Evolutionary conservation across 2,797 vertebrate genomes (phyloP).

Genomic region (Numenius phaeopus): DNA sequence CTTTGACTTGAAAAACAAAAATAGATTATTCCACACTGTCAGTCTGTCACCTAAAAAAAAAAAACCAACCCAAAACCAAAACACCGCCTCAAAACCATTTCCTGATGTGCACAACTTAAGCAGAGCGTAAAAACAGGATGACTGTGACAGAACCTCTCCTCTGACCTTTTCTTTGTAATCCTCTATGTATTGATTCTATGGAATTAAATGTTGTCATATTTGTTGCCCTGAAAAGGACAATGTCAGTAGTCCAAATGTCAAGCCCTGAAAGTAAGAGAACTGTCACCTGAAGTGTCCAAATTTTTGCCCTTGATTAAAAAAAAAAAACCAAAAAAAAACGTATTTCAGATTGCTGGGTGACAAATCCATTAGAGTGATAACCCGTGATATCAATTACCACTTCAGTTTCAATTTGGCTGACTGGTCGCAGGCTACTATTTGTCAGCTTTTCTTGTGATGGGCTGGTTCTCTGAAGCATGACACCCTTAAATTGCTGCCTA

Average conservation of each 20-base stretch:
- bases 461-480: conserved; percentile 83
- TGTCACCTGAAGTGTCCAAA: conserved; percentile 73
- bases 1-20: not conserved
- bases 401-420: conserved; percentile 83
- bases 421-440: conserved; percentile 65
- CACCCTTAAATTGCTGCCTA: conserved; percentile 87
- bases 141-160: conserved; percentile 58
- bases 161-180: conserved; percentile 72
- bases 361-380: conserved; percentile 84
- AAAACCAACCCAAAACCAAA: not conserved
- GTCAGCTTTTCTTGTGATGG: conserved; percentile 78
- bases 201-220: conserved; percentile 66
- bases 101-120: conserved; percentile 34
- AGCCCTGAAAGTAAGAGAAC: conserved; percentile 55
- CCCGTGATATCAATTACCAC: conserved; percentile 86
- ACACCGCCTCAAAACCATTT: not conserved
- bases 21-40: not conserved
- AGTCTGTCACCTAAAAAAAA: not conserved
- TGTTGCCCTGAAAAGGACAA: conserved; percentile 65
- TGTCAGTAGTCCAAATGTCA: conserved; percentile 42
- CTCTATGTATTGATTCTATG: conserved; percentile 46
- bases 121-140: conserved; percentile 69
- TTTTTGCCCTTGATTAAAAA: conserved; percentile 70
- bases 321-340: conserved; percentile 52
- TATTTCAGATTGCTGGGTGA: conserved; percentile 83